phyloP scores from a whole-genome alignment of 2,113 vertebrate species.

The Stigmatopora argus region DNA sequence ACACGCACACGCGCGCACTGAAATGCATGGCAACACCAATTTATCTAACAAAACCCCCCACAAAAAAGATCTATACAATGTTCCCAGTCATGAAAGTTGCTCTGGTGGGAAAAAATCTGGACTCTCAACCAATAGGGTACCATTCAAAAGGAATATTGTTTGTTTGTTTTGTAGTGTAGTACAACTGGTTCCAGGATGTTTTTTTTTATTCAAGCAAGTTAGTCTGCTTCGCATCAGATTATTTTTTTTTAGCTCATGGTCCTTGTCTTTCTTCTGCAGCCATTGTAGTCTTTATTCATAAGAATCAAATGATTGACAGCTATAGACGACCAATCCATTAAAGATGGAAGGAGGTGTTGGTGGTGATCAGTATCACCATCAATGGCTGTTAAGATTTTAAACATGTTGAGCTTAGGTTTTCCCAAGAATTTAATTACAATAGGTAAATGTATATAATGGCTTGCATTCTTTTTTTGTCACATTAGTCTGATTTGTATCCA shows the following conservation, averaged over 20 bases:
- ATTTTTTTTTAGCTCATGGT: not conserved
- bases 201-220: slow-evolving; percentile 30
- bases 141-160: slow-evolving; percentile 12
- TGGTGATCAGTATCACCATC: too few relatives aligned
- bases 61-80: not conserved
- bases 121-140: not conserved
- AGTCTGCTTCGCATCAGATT: not conserved
- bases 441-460: not conserved
- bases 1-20: not conserved
- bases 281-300: not conserved
- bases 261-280: not conserved
- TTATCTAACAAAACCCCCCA: not conserved
- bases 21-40: not conserved
- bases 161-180: slow-evolving; percentile 1
- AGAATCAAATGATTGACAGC: too few relatives aligned
- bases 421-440: not conserved
- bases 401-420: not conserved
- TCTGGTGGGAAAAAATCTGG: not conserved
- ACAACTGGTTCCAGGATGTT: slow-evolving; percentile 6
- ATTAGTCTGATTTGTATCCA: not conserved
- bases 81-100: not conserved
- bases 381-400: not conserved
- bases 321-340: too few relatives aligned
- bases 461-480: not conserved
- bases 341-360: too few relatives aligned